Evolutionary conservation across 2,113 vertebrate species (phyloP), one percentile per base, ranked within the genome.

Genomic region (Oncorhynchus kisutch): DNA sequence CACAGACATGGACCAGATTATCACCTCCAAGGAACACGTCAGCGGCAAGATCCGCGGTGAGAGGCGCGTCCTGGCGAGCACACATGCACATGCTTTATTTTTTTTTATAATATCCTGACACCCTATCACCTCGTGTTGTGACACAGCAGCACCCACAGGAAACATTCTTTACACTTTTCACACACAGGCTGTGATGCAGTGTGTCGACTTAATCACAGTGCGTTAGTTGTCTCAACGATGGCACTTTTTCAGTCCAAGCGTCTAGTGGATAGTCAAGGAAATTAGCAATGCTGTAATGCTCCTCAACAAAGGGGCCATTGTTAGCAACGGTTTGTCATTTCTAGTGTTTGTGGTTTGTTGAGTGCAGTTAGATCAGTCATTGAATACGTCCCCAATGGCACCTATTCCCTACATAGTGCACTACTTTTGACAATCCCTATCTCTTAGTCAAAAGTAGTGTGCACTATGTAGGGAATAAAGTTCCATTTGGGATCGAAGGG

Each of bases 1-100:
- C 67, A 97, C 97, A 0, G 95, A 99, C 90, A 98, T 99, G 96
- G 98, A 99, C 93, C 97, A 99, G 91, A 95, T 99, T 82, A 95
- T 99, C 89, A 94, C 96, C 13, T 96, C 97, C 3, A 99, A 98
- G 85, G 97, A 99, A 77, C 98, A 99, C 9, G 87, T 99, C 89
- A 94, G 91, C 89, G 92, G 88, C 93, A 99, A 99, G 91, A 96
- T 99, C 71, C 88, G 93, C 93, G 97, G 98, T 99, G 62, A 79
- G 0, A 9, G 25, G n/a, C 70, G 20, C 71, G 11, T 34, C 18
- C 60, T 8, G 16, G 8, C 34, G 8, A 16, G 25, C 34, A 24
- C 59, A 73, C 31, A 24, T 24, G 27, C 57, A 34, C 71, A 22
- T 29, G n/a, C 27, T 29, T 29, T n/a, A n/a, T n/a, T n/a, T n/a